Evolutionary conservation across 2,888 invertebrate genomes (phyloP).

Genomic region (Tetranychus truncatus): DNA sequence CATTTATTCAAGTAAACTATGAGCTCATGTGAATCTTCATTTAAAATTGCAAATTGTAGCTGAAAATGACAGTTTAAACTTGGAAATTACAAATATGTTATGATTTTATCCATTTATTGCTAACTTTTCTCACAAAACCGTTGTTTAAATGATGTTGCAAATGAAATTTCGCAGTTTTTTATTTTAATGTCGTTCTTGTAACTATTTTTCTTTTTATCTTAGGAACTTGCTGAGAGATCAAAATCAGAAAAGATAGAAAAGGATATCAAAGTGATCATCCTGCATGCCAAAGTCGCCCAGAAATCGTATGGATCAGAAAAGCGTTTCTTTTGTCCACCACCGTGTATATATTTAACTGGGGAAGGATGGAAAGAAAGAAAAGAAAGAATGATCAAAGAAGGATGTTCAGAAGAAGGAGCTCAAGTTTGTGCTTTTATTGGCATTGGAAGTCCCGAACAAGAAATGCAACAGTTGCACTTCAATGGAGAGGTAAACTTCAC

Average conservation of each 20-base stretch:
- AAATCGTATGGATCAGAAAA: conserved; percentile 99
- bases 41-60: too few species aligned
- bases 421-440: conserved; percentile 96
- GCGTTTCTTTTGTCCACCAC: conserved; percentile 97
- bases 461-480: conserved; percentile 93
- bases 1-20: too few species aligned
- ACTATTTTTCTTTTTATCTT: too few species aligned
- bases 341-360: conserved; percentile 94
- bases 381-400: conserved; percentile 56
- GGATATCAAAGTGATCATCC: conserved; percentile 86
- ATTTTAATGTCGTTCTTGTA: too few species aligned
- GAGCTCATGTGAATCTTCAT: too few species aligned
- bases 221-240: too few species aligned
- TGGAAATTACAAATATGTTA: too few species aligned
- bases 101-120: too few species aligned
- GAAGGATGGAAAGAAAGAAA: conserved; percentile 91
- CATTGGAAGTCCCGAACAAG: conserved; percentile 92
- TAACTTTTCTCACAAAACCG: too few species aligned
- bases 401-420: conserved; percentile 69
- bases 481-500: conserved; percentile 52
- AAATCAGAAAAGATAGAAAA: conserved; percentile 25
- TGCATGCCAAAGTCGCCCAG: conserved; percentile 98
- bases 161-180: too few species aligned
- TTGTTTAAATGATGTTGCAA: too few species aligned
- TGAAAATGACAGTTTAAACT: too few species aligned